Evolutionary conservation across 2,113 vertebrate genomes (phyloP).

Genomic region (Delphinapterus leucas): DNA sequence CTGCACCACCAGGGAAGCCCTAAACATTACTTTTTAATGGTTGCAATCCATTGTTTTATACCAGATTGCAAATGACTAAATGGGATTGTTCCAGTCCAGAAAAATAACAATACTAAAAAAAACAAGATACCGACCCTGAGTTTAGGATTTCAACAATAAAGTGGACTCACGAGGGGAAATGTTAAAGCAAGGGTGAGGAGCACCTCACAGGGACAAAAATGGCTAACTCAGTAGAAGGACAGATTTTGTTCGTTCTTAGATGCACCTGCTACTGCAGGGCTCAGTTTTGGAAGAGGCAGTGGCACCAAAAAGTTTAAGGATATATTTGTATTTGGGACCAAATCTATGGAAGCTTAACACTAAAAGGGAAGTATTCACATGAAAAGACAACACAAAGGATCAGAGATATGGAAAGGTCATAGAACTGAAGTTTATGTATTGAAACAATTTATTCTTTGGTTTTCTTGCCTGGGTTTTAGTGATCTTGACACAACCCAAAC

Average conservation of each 20-base stretch:
- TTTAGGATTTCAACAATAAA: background rate
- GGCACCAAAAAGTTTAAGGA: background rate
- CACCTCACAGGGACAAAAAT: background rate
- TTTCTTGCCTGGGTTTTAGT: background rate
- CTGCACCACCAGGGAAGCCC: too few relatives aligned
- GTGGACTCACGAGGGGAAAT: background rate
- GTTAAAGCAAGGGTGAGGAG: background rate
- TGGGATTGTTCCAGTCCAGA: background rate
- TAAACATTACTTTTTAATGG: background rate
- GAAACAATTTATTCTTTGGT: background rate
- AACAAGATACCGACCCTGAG: background rate
- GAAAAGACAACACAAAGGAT: background rate
- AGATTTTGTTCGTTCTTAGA: background rate
- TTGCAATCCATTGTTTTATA: background rate
- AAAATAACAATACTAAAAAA: background rate
- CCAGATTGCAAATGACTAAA: background rate
- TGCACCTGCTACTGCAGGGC: too few relatives aligned
- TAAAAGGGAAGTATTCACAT: background rate
- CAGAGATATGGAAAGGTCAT: background rate
- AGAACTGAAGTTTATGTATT: background rate
- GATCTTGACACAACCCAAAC: background rate
- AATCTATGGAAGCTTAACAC: background rate
- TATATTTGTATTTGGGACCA: background rate
- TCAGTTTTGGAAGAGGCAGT: background rate
- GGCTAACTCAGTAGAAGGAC: background rate